phyloP scores from a whole-genome alignment of 2,888 invertebrate species.

The Coleophora flavipennella region DNA sequence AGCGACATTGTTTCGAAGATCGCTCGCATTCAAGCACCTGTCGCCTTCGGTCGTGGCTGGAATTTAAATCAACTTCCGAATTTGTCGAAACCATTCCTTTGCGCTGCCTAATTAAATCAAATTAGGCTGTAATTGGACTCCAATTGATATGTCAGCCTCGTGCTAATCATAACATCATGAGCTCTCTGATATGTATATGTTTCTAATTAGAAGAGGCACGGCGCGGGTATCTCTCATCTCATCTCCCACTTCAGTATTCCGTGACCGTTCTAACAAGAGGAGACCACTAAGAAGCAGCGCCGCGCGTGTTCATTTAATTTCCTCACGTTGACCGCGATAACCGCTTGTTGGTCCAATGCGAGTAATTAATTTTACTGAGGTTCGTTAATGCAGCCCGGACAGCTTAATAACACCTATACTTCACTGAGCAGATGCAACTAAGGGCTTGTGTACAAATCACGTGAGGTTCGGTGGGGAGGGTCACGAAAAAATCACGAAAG shows the following conservation, averaged over 20 bases:
- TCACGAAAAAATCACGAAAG: too few relatives aligned
- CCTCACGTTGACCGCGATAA: slow-evolving; percentile 46
- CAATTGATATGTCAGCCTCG: slow-evolving; percentile 3
- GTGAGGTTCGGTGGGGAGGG: too few relatives aligned
- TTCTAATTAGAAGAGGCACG: slow-evolving; percentile 10
- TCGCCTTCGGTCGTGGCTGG: slow-evolving; percentile 31
- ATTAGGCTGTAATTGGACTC: slow-evolving; percentile 2
- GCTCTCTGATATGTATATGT: neutral
- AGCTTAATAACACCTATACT: slow-evolving; percentile 35
- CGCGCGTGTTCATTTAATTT: slow-evolving; percentile 50
- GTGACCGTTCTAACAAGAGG: slow-evolving; percentile 29
- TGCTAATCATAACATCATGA: slow-evolving; percentile 3
- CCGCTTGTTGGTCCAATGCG: slow-evolving; percentile 51
- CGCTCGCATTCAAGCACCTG: slow-evolving; percentile 34
- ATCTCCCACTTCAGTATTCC: neutral
- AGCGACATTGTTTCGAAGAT: slow-evolving; percentile 36
- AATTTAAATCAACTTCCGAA: slow-evolving; percentile 36
- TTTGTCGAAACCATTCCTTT: slow-evolving; percentile 4
- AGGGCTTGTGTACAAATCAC: slow-evolving; percentile 19
- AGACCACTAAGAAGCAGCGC: slow-evolving; percentile 26
- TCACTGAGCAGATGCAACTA: slow-evolving; percentile 14
- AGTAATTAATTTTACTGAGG: slow-evolving; percentile 56
- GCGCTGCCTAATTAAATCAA: neutral
- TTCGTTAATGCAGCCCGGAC: slow-evolving; percentile 37
- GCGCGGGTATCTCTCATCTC: neutral